Percentiles rank a stretch among this genome's conserved stretches.
Conservation (phyloP, 1,140 invertebrate species). For the Aphis gossypii region DNA sequence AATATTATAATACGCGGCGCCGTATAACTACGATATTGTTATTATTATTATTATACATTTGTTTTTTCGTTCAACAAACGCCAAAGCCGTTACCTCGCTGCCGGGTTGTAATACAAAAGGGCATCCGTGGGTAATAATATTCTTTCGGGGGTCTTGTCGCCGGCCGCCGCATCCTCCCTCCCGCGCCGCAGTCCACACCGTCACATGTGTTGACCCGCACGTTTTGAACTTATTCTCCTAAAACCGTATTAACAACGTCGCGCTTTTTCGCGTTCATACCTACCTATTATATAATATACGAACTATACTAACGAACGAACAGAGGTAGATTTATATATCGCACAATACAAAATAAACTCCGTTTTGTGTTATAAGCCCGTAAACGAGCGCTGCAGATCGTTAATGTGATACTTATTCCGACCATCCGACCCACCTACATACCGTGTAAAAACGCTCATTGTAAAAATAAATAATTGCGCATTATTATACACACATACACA, state of each 20-base stretch:
- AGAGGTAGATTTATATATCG: not conserved
- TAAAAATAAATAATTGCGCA: not conserved
- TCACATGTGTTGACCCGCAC: slow-evolving; percentile 29
- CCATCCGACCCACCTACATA: not conserved
- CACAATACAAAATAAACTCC: slow-evolving; percentile 36
- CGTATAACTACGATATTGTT: not conserved
- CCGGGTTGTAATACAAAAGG: slow-evolving; percentile 32
- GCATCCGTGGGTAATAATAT: slow-evolving; percentile 25
- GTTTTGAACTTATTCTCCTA: slow-evolving; percentile 53
- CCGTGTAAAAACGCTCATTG: not conserved
- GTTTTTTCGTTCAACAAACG: not conserved
- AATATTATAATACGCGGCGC: not conserved
- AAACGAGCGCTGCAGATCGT: slow-evolving; percentile 34
- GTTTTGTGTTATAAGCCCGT: not conserved
- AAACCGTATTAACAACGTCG: slow-evolving; percentile 51
- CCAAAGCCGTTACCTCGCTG: not conserved
- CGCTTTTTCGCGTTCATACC: not conserved
- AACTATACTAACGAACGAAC: not conserved
- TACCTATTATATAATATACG: not conserved
- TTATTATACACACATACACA: not conserved
- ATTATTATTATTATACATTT: not conserved
- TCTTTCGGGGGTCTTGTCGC: not conserved
- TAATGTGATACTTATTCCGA: slow-evolving; percentile 30
- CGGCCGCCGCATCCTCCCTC: not conserved
- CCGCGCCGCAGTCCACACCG: not conserved